Percentiles rank a stretch among this genome's conserved stretches.
phyloP scores from a whole-genome alignment of 2,113 vertebrate species.

The Hippocampus zosterae region DNA sequence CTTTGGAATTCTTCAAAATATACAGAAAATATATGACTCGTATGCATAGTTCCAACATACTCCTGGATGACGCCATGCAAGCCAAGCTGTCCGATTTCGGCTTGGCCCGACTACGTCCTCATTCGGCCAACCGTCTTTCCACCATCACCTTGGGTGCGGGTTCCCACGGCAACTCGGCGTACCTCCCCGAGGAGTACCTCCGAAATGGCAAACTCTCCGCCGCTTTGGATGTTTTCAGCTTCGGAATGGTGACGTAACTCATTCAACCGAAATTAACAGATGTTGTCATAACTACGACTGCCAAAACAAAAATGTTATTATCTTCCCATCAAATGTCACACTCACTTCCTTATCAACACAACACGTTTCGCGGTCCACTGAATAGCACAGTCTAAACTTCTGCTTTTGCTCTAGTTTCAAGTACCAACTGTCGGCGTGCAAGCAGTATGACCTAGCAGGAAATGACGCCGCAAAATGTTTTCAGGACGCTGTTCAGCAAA shows the following conservation, averaged over 20 bases:
- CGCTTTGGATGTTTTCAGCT: slow-evolving; percentile 75
- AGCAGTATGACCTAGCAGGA: not conserved
- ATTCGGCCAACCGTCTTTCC: slow-evolving; percentile 47
- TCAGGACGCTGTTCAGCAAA: not conserved
- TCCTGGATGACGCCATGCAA: slow-evolving; percentile 66
- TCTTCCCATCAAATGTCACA: not conserved
- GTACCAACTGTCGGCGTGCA: not conserved
- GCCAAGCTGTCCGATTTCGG: slow-evolving; percentile 69
- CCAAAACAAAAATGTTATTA: not conserved
- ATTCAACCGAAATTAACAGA: not conserved
- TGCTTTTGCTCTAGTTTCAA: not conserved
- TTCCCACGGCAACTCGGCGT: slow-evolving; percentile 56
- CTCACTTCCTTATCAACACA: not conserved
- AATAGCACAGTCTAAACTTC: not conserved
- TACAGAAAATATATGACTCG: not conserved
- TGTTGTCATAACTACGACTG: not conserved
- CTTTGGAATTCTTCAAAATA: no score
- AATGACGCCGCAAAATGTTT: not conserved
- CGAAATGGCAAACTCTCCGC: slow-evolving; percentile 67
- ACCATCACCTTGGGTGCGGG: slow-evolving; percentile 50
- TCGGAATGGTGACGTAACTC: slow-evolving; percentile 61
- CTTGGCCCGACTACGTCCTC: slow-evolving; percentile 63
- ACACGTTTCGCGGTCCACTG: not conserved
- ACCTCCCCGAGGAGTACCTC: slow-evolving; percentile 71
- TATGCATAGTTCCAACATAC: slow-evolving; percentile 61